Evolutionary conservation across 2,888 invertebrate genomes (phyloP).

Genomic region (Frankliniella fusca): DNA sequence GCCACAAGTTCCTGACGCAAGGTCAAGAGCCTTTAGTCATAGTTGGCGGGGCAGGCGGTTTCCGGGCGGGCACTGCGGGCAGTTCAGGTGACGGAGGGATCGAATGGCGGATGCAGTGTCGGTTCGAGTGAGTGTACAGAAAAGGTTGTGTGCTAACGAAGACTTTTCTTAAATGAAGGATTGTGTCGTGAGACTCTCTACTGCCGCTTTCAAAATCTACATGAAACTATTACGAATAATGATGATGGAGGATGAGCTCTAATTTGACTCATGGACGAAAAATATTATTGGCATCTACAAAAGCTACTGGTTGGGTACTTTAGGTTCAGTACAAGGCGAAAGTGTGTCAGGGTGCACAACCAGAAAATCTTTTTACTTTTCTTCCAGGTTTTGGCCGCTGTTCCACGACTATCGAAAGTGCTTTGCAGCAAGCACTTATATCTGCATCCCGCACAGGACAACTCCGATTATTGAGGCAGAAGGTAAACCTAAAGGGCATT

Average conservation of each 20-base stretch:
- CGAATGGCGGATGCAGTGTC: background rate
- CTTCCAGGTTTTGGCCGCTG: background rate
- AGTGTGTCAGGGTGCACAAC: background rate
- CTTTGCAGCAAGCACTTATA: too few species aligned
- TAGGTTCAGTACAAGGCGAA: background rate
- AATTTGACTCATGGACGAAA: background rate
- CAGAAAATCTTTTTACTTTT: constrained; percentile 7
- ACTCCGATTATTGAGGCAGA: too few species aligned
- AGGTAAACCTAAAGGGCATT: too few species aligned
- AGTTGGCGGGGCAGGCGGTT: background rate
- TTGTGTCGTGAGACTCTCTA: background rate
- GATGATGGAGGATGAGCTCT: background rate
- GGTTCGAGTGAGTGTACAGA: background rate
- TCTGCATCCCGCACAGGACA: too few species aligned
- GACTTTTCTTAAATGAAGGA: background rate
- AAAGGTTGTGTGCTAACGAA: background rate
- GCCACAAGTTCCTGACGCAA: too few species aligned
- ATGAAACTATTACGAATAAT: background rate
- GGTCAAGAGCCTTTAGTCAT: too few species aligned
- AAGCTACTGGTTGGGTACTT: background rate
- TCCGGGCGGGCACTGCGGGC: background rate
- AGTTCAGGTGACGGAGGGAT: background rate
- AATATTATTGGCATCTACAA: background rate
- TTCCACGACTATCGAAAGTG: too few species aligned
- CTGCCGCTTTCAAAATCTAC: background rate